Base-by-base conservation (phyloP, 2,797 vertebrate genomes). In the Pristis pectinata region DNA sequence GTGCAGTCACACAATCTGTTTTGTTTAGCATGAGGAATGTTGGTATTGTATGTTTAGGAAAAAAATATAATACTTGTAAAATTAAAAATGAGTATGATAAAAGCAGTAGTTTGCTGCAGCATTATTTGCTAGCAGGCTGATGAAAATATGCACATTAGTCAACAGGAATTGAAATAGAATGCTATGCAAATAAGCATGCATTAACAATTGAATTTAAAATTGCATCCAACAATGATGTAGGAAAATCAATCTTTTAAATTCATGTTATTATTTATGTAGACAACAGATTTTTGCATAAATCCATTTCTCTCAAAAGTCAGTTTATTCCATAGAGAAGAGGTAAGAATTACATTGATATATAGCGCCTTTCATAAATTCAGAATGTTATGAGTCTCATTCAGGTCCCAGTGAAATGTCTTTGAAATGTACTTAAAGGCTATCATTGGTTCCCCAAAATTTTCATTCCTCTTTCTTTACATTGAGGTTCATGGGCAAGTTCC, bases 121-220 rank as follows among this genome's bases (percentile, higher is more conserved):
- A 22, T 37, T 91, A 64, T 64, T 91, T 91, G n/a, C 34, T 22
- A 8, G 87, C 87, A 64, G 8, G 19, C 17, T 61, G 59, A 64
- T 67, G 17, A 9, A 91, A 91, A 64, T 91, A 64, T 64, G 37
- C 15, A 91, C 2, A 61, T n/a, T 61, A 17, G 30, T 87, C 49
- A 87, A 59, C 53, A 59, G 83, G 53, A 89, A n/a, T 61, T 89
- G 85, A 89, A 89, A 59, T 34, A 30, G 53, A 89, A 89, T 56
- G 85, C 13, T n/a, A n/a, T 34, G 49, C 10, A 87, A 59, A 34
- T 61, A 59, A 59, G 15, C 30, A 34, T 87, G 53, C 49, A 59
- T 87, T 87, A 87, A 87, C 11, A 11, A 13, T 87, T 30, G 59
- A 56, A 30, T 59, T 87, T 87, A 59, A 34, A 34, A 87, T 56